Base-by-base conservation (phyloP, 2,888 invertebrate species). In the Dryobota labecula region DNA sequence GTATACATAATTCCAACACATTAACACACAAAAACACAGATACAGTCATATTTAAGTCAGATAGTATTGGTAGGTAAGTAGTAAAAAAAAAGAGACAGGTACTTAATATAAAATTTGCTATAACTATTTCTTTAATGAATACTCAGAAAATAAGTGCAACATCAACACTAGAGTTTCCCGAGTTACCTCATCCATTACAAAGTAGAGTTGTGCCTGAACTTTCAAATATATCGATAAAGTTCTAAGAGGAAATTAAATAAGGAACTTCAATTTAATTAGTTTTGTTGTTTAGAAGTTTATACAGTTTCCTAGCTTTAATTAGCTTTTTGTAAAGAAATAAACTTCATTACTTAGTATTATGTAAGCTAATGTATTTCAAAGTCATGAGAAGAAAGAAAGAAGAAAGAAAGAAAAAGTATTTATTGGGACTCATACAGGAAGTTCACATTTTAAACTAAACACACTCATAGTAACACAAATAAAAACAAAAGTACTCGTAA, bases 161-260 rank as follows among this genome's bases (percentile, higher is more conserved):
- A 73, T 41, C 51, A 73, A 65, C 64, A 58, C n/a, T 57, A 47
- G 33, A 67, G 30, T 27, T 73, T 41, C 54, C 49, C 36, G 53
- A 79, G 33, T 51, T 64, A 38, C 64, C 67, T 68, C 75, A 65
- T 80, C 45, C 45, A 80, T 79, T 80, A 83, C 45, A 15, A 41
- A 54, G 24, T 80, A 83, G 81, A 33, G 81, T 54, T 58, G 80
- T 49, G 49, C 38, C 18, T 49, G 49, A 80, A 79, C 68, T 83
- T 83, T 79, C 67, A 80, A 80, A 79, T 80, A 62, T 80, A 79
- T 79, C 79, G 79, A 83, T 62, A 68, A 83, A 79, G 84, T 79
- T 66, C 60, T 24, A 15, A 33, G 60, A 61, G 67, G 47, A 73
- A 83, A 54, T 57, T n/a, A n/a, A n/a, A n/a, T n/a, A n/a, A n/a